Conservation (phyloP, 2,797 vertebrate genomes). For the Esox lucius region DNA sequence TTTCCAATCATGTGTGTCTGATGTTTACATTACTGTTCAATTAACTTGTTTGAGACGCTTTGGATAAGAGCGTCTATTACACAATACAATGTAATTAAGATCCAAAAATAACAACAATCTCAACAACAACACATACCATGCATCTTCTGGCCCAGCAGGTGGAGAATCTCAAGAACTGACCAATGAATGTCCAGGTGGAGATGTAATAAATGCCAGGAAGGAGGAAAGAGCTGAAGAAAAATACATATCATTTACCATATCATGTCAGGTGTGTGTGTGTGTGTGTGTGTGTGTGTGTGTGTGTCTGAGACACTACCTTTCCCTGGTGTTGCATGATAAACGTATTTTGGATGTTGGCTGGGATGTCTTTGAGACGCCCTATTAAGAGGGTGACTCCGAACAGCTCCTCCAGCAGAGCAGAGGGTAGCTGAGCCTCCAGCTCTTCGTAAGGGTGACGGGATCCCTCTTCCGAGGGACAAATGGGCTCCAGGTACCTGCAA, state of each 20-base stretch:
- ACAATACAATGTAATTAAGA: too few species aligned
- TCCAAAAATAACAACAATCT: neutral
- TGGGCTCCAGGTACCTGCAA: conserved; percentile 72
- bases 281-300: neutral
- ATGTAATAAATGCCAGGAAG: conserved; percentile 95
- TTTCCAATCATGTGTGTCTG: neutral
- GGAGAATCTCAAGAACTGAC: conserved; percentile 90
- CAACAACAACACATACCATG: conserved; percentile 69
- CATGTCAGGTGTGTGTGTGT: neutral
- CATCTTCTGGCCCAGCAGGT: conserved; percentile 85
- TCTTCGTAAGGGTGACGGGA: conserved; percentile 78
- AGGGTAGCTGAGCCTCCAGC: conserved; percentile 83
- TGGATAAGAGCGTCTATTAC: neutral
- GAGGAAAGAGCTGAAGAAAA: conserved; percentile 82
- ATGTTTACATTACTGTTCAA: neutral
- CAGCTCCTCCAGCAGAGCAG: conserved; percentile 86
- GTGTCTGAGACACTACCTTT: conserved; percentile 75
- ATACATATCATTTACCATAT: neutral
- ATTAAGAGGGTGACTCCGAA: conserved; percentile 82
- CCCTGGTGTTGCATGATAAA: conserved; percentile 86
- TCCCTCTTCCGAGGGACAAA: conserved; percentile 49
- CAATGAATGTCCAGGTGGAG: conserved; percentile 93
- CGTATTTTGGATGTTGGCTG: conserved; percentile 77
- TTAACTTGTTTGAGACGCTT: neutral
- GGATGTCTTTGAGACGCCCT: conserved; percentile 84